Base-by-base conservation (phyloP, 2,113 vertebrate genomes). In the Brachyhypopomus occidentalis region DNA sequence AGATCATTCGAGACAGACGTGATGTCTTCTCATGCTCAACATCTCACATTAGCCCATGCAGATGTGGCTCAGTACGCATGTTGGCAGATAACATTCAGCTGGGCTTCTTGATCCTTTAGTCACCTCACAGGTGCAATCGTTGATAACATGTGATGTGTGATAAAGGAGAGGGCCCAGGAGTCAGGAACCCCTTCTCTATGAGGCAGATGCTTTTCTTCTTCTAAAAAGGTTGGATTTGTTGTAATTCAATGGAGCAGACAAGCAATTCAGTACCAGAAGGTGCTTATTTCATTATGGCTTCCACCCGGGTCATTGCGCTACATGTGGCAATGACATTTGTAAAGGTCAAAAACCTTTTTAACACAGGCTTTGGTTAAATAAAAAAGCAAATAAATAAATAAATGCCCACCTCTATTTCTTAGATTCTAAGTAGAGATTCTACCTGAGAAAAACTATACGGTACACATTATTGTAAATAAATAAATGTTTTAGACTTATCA, bases 331-430 rank as follows among this genome's bases (percentile, higher is more conserved):
- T 84, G 82, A 79, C 75, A 84, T 86, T 86, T 84, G 36, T 74
- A 84, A 84, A 84, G 79, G 85, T 41, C 81, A 84, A 79, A 86
- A 84, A 74, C 63, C 75, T 71, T 79, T 75, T 75, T 83, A 78
- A 74, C 45, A 74, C 38, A 34, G 22, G 25, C 45, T 55, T 48
- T 63, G 27, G 55, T 83, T 78, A 17, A 55, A 62, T 36, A 59
- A 48, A 67, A 67, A 34, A 23, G 59, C 6, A n/a, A 63, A 63
- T 41, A 41, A 52, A 52, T 52, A 52, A 52, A 52, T 52, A 64
- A 52, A 41, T 23, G 48, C 52, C 36, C 59, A 71, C 30, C 22
- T 79, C 34, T 79, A n/a, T 45, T 71, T 27, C 20, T 71, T 22
- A 36, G 14, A 23, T 2, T 30, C 4, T 45, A 23, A 22, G 67